These are phyloP conservation scores for Jaculus jaculus DNA, from an alignment of 2,113 vertebrate genomes.

Conservation along the genomic window DNA sequence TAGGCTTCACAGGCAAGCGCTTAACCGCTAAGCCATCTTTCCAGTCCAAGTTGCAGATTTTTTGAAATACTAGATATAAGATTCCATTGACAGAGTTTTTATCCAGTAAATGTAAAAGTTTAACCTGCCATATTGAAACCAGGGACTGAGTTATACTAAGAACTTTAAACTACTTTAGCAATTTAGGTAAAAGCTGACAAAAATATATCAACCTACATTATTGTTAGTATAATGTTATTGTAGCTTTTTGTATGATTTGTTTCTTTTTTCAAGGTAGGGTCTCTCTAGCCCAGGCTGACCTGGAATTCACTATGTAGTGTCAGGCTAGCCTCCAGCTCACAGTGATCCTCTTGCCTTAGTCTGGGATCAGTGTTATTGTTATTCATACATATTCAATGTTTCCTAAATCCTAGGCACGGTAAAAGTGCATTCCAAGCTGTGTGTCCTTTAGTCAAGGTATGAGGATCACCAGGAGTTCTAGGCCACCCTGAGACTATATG, in stretches of 20 bases:
- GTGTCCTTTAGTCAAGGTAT: too few species aligned
- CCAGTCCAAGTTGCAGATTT: slow-evolving; percentile 40
- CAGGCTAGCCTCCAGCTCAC: too few species aligned
- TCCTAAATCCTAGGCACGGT: background rate
- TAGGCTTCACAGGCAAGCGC: too few species aligned
- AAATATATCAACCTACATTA: background rate
- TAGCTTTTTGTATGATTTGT: background rate
- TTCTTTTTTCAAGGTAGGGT: too few species aligned
- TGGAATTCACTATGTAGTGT: too few species aligned
- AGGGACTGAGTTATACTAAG: slow-evolving; percentile 11
- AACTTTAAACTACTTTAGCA: slow-evolving; percentile 46
- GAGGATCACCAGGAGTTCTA: too few species aligned
- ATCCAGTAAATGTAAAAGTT: background rate
- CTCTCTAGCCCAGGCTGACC: too few species aligned
- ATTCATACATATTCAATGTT: background rate
- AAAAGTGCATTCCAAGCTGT: background rate
- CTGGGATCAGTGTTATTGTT: background rate
- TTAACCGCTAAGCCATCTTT: too few species aligned
- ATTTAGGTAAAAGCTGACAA: slow-evolving; percentile 35
- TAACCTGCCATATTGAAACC: slow-evolving; percentile 16
- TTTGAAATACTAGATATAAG: slow-evolving; percentile 13
- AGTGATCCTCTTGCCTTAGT: too few species aligned
- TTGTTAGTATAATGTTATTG: background rate
- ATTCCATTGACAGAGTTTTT: slow-evolving; percentile 25
- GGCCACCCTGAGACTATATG: too few species aligned